phyloP scores from a whole-genome alignment of 2,113 vertebrate species.

The Phycodurus eques region DNA sequence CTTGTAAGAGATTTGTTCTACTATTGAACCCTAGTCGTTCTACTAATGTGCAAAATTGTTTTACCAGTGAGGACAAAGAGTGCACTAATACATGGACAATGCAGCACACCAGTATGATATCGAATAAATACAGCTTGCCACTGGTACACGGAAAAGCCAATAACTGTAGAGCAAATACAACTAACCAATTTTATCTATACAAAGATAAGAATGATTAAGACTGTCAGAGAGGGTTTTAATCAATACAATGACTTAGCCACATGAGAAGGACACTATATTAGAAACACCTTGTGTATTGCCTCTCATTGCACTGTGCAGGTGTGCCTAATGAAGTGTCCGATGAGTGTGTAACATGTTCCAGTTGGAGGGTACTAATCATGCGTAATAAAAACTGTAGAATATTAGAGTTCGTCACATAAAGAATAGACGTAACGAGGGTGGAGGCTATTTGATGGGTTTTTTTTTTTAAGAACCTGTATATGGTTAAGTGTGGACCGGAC shows the following conservation, averaged over 20 bases:
- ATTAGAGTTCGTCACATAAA: no score
- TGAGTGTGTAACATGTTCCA: no score
- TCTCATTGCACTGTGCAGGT: background rate
- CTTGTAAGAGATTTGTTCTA: no score
- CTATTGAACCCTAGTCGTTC: no score
- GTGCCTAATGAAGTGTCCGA: background rate
- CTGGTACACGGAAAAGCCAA: background rate
- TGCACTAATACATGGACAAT: background rate
- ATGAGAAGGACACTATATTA: background rate
- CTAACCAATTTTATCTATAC: no score
- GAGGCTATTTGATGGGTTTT: no score
- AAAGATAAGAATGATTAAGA: background rate
- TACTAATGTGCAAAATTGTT: background rate
- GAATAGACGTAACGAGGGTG: no score
- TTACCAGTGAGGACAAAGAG: background rate
- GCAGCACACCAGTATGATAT: no score
- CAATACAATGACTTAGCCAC: background rate
- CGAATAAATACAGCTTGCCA: background rate
- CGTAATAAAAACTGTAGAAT: background rate
- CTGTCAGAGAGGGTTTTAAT: background rate
- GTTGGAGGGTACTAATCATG: no score
- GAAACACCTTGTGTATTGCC: background rate
- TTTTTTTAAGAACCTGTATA: no score
- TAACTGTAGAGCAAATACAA: background rate
- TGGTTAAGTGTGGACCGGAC: background rate